Evolutionary conservation across 2,888 invertebrate genomes (phyloP).

Genomic region (Seira sanloemensis): DNA sequence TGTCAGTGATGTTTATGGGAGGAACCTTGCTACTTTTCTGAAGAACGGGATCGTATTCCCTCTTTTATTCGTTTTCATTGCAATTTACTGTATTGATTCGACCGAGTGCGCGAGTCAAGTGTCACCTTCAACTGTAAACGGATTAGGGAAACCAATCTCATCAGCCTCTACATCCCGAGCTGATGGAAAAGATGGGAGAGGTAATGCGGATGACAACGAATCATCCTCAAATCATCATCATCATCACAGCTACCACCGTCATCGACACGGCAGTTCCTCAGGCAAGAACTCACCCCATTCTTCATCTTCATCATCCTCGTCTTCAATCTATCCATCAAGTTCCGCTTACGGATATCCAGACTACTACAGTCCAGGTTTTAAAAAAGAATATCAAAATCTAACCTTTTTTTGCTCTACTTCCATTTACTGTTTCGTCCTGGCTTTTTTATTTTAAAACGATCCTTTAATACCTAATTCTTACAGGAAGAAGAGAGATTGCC

Average conservation of each 20-base stretch:
- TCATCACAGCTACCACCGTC: constrained; percentile 4
- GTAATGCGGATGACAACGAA: constrained; percentile 32
- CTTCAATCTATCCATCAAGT: constrained; percentile 10
- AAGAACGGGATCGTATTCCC: constrained; percentile 25
- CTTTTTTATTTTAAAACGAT: not conserved
- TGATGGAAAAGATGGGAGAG: constrained; percentile 19
- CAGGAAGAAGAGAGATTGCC: not conserved
- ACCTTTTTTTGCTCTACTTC: too few species aligned
- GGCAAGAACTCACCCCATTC: constrained; percentile 39
- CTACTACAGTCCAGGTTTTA: constrained; percentile 27
- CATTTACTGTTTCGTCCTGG: too few species aligned
- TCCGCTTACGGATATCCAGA: constrained; percentile 36
- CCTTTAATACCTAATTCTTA: not conserved
- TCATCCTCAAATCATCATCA: constrained; percentile 23
- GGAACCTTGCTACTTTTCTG: not conserved
- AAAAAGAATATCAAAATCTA: too few species aligned
- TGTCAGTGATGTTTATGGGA: not conserved
- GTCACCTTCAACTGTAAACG: constrained; percentile 49
- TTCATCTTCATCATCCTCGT: not conserved
- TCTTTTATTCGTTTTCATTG: constrained; percentile 33
- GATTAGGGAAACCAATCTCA: constrained; percentile 48
- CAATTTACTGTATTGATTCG: constrained; percentile 37
- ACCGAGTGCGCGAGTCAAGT: constrained; percentile 40
- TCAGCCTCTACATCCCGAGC: not conserved
- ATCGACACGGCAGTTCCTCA: constrained; percentile 26